Evolutionary conservation across 23 tunicate species (phyloP), one percentile per base, ranked within the genome.

Genomic region (Aplidium turbinatum): DNA sequence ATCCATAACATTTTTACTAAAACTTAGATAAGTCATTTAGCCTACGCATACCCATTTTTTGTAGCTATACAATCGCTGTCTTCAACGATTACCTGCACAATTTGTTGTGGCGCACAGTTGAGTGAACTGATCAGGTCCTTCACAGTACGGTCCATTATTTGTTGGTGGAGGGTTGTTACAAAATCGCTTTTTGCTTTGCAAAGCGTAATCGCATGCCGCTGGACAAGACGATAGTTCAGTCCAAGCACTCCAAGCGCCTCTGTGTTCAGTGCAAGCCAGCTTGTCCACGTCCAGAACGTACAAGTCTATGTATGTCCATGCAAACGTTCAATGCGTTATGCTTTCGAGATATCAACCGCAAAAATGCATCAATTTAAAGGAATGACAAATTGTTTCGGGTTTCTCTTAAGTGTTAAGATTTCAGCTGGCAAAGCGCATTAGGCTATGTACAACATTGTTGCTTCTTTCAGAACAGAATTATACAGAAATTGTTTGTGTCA

Each of bases 171-270:
- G 83, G 76, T 57, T 62, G 47, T 80, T 35, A 51, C 93, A 86
- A 31, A 20, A 1, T 13, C 93, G 63, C 9, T 21, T 29, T 57
- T 86, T 68, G 18, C 23, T 33, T 31, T 55, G 68, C 3, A 73
- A 57, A 2, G 48, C 87, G 54, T 81, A 81, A 45, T 88, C 96
- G 42, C 96, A 88, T 9, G 67, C 76, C 0, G 78, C 79, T 6
- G 78, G 77, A 45, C 96, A 88, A 16, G 77, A 48, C 0, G 83
- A 35, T 68, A 85, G 66, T 33, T 60, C 68, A n/a, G 78, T 61
- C 96, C 96, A 88, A 20, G 51, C 22, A 4, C 88, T 58, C 96
- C 96, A 88, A 11, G 29, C 24, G 4, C 89, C 81, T 40, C 30
- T 60, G 32, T 53, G 53, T 18, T 83, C 70, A 6, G 58, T 64